Evolutionary conservation across 2,888 invertebrate genomes (phyloP).

Genomic region (Polydrusus cervinus): DNA sequence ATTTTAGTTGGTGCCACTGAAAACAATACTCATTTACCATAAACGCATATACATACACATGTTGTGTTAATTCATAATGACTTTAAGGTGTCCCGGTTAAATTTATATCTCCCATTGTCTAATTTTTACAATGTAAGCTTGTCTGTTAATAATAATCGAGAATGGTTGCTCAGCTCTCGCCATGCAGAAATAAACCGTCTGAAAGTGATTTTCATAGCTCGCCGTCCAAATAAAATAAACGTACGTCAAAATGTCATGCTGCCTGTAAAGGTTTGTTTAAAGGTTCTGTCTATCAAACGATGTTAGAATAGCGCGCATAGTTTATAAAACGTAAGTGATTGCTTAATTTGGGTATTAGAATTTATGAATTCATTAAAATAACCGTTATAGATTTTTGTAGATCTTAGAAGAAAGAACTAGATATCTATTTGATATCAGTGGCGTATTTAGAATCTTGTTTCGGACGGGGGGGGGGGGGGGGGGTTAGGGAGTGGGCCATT

Average conservation of each 20-base stretch:
- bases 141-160: conserved; percentile 22
- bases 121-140: conserved; percentile 28
- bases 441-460: no score
- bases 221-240: conserved; percentile 48
- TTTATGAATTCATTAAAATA: conserved; percentile 3
- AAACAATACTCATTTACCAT: conserved; percentile 51
- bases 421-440: no score
- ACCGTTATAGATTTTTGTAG: background rate
- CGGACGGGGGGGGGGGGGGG: no score
- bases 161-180: conserved; percentile 12
- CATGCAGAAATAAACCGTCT: conserved; percentile 22
- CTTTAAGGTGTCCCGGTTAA: conserved; percentile 16
- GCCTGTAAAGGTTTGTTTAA: conserved; percentile 55
- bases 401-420: no score
- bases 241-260: conserved; percentile 56
- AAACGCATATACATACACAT: conserved; percentile 24
- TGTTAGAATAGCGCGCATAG: conserved; percentile 12
- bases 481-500: no score
- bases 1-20: conserved; percentile 40
- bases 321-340: conserved; percentile 18
- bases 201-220: conserved; percentile 22
- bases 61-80: conserved; percentile 23
- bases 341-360: conserved; percentile 13
- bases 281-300: conserved; percentile 54
- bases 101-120: conserved; percentile 28